phyloP scores from a whole-genome alignment of 2,797 vertebrate genomes.

The Rhinophrynus dorsalis region DNA sequence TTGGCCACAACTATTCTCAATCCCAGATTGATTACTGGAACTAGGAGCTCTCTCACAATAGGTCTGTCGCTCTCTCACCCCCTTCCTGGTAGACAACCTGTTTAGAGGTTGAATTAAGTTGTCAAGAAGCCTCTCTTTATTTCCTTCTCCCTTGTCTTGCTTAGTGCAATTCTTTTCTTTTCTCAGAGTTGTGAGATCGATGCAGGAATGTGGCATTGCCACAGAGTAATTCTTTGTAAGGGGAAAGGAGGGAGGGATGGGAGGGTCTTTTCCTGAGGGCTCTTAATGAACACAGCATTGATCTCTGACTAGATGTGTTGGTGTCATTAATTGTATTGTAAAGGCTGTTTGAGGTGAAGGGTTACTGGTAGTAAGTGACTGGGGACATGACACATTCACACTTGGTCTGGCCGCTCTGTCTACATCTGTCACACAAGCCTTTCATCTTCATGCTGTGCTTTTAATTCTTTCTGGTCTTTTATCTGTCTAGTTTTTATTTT shows the following conservation, averaged over 20 bases:
- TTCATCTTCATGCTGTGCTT: neutral
- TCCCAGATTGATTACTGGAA: neutral
- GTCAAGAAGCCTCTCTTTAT: neutral
- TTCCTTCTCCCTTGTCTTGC: neutral
- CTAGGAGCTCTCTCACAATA: neutral
- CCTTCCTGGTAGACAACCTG: no score
- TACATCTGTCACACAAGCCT: neutral
- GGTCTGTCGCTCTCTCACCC: no score
- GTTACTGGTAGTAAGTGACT: neutral
- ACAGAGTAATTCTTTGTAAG: conserved; percentile 31
- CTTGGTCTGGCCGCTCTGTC: neutral
- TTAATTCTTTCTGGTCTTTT: neutral
- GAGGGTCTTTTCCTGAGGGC: conserved; percentile 6
- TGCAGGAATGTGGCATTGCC: conserved; percentile 19
- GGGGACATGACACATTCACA: conserved; percentile 3
- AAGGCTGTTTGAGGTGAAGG: conserved; percentile 19
- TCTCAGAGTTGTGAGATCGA: conserved; percentile 2
- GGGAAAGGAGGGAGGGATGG: neutral
- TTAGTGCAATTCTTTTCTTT: conserved; percentile 1
- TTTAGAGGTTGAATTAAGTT: conserved; percentile 1
- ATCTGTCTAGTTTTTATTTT: neutral
- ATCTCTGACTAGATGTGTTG: conserved; percentile 31
- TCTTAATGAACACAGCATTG: conserved; percentile 39
- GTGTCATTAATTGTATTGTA: conserved; percentile 43
- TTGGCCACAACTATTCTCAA: neutral